These are phyloP conservation scores for Probaryconus sp. DNA, from an alignment of 1,140 invertebrate species.

Conservation along the genomic window DNA sequence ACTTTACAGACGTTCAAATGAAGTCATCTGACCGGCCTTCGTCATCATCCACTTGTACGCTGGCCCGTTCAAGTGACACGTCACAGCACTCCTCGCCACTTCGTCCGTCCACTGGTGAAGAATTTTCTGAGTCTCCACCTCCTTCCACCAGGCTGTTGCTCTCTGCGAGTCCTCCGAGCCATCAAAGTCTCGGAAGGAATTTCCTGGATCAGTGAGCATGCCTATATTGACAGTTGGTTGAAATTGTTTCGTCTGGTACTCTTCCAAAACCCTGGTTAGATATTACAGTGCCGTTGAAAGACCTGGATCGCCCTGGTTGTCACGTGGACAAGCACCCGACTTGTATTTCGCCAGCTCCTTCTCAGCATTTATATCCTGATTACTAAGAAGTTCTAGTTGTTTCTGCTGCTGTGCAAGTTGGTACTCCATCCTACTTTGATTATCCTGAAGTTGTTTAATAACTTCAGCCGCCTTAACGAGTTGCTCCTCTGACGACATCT, in stretches of 20 bases:
- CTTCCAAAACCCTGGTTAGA: too few species aligned
- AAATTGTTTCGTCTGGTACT: neutral
- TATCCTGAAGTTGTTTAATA: too few species aligned
- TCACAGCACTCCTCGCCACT: constrained; percentile 12
- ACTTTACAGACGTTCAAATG: neutral
- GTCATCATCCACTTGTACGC: constrained; percentile 31
- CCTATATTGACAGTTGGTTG: neutral
- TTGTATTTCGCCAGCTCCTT: too few species aligned
- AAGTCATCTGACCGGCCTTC: neutral
- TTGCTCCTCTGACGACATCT: too few species aligned
- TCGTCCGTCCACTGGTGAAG: constrained; percentile 5
- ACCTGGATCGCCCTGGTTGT: too few species aligned
- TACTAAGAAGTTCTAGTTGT: too few species aligned
- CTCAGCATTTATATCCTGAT: too few species aligned
- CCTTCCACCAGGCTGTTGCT: constrained; percentile 11
- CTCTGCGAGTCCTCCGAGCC: constrained; percentile 9
- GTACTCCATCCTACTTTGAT: too few species aligned
- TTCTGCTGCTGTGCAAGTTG: too few species aligned
- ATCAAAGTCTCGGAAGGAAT: constrained; percentile 8
- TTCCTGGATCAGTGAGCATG: constrained; percentile 10
- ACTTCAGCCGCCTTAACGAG: too few species aligned
- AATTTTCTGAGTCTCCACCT: constrained; percentile 4
- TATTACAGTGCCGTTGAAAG: too few species aligned
- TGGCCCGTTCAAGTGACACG: constrained; percentile 16
- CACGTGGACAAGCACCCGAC: too few species aligned